Conservation (phyloP, 2,797 vertebrate species). For the Spheniscus humboldti region DNA sequence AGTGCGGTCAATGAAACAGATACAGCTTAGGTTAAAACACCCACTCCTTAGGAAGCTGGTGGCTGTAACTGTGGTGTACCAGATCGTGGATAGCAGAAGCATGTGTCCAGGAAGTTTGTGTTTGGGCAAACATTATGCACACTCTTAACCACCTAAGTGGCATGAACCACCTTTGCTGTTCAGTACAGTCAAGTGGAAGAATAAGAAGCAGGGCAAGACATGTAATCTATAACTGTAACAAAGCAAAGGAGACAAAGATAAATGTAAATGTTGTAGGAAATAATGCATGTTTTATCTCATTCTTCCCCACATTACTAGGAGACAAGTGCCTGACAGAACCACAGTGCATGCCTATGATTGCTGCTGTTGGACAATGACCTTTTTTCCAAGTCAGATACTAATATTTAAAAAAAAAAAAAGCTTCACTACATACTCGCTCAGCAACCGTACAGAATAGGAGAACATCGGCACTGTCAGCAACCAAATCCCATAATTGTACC, state of each 20-base stretch:
- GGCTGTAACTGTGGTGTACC: background rate
- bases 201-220: background rate
- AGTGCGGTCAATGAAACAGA: background rate
- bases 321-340: background rate
- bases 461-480: background rate
- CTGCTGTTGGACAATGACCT: background rate
- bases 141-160: background rate
- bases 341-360: background rate
- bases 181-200: background rate
- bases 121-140: background rate
- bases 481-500: accelerated
- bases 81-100: background rate
- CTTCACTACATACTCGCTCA: background rate
- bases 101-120: background rate
- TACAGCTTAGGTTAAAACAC: background rate
- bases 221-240: background rate
- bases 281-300: background rate
- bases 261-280: background rate
- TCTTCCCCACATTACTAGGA: background rate
- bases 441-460: background rate
- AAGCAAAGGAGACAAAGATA: background rate
- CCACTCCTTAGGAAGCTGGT: background rate
- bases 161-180: background rate
- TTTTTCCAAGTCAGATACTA: background rate
- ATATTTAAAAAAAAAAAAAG: background rate